Evolutionary conservation across 2,113 vertebrate species (phyloP).

Genomic region (Toxotes chatareus): DNA sequence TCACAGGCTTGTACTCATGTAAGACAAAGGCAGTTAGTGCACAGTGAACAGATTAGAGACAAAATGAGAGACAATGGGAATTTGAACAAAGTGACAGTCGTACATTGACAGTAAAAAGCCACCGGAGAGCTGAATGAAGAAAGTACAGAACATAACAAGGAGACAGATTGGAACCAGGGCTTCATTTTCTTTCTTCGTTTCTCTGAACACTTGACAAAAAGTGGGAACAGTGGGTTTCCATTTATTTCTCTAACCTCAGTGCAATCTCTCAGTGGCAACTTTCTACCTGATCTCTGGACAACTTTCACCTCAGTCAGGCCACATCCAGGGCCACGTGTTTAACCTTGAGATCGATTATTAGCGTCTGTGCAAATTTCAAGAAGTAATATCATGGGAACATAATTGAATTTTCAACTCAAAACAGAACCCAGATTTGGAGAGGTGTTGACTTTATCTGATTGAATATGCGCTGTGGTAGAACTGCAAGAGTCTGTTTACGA

Average conservation of each 20-base stretch:
- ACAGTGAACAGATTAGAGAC: constrained; percentile 49
- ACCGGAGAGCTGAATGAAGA: constrained; percentile 20
- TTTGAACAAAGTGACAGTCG: constrained; percentile 35
- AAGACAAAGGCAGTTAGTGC: constrained; percentile 31
- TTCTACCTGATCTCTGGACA: background rate
- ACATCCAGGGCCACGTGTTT: background rate
- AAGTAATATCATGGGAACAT: constrained; percentile 2
- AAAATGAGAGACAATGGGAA: constrained; percentile 48
- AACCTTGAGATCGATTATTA: constrained; percentile 55
- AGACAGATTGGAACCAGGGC: background rate
- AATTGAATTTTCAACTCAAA: constrained; percentile 47
- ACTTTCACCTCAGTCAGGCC: constrained; percentile 7
- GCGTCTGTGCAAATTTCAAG: constrained; percentile 16
- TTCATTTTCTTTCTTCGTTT: constrained; percentile 23
- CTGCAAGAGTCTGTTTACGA: background rate
- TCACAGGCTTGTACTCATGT: constrained; percentile 21
- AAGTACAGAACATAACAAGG: background rate
- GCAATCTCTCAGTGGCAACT: background rate
- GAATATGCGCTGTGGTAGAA: background rate
- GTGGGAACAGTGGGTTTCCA: background rate
- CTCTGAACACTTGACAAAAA: background rate
- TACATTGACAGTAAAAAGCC: constrained; percentile 12
- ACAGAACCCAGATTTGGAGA: background rate
- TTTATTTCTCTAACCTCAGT: background rate
- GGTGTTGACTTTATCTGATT: constrained; percentile 9